Percentiles rank a stretch among this genome's conserved stretches.
These are phyloP conservation scores for Aphidius colemani DNA, from an alignment of 2,888 invertebrate genomes.

Conservation along the genomic window DNA sequence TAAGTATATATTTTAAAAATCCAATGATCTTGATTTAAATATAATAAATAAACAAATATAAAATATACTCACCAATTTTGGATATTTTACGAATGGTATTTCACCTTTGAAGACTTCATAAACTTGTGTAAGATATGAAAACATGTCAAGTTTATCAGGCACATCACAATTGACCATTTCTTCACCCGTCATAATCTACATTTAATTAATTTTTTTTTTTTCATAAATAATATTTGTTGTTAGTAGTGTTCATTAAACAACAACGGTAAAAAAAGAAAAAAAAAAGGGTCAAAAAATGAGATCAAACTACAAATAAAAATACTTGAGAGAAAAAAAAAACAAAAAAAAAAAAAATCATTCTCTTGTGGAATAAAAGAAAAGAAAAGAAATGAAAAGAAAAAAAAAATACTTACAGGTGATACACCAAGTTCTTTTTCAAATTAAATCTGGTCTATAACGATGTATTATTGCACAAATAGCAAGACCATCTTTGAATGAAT, in stretches of 20 bases:
- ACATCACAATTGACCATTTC: conserved; percentile 75
- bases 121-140: conserved; percentile 85
- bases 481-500: conserved; percentile 72
- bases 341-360: not conserved
- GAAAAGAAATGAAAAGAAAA: conserved; percentile 11
- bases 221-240: not conserved
- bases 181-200: conserved; percentile 71
- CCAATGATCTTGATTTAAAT: conserved; percentile 48
- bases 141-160: conserved; percentile 75
- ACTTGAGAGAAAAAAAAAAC: conserved; percentile 6
- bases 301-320: conserved; percentile 10
- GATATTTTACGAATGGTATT: conserved; percentile 81
- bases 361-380: not conserved
- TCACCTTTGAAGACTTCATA: conserved; percentile 91
- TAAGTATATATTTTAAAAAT: conserved; percentile 1
- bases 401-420: conserved; percentile 61
- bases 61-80: conserved; percentile 67
- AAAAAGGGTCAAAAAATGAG: not conserved
- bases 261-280: conserved; percentile 11
- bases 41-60: conserved; percentile 6
- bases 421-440: conserved; percentile 86
- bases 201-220: conserved; percentile 19
- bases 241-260: conserved; percentile 18
- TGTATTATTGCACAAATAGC: conserved; percentile 76
- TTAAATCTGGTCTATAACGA: conserved; percentile 88